Base-by-base conservation (phyloP, 2,797 vertebrate genomes). In the Anguilla pacifica region DNA sequence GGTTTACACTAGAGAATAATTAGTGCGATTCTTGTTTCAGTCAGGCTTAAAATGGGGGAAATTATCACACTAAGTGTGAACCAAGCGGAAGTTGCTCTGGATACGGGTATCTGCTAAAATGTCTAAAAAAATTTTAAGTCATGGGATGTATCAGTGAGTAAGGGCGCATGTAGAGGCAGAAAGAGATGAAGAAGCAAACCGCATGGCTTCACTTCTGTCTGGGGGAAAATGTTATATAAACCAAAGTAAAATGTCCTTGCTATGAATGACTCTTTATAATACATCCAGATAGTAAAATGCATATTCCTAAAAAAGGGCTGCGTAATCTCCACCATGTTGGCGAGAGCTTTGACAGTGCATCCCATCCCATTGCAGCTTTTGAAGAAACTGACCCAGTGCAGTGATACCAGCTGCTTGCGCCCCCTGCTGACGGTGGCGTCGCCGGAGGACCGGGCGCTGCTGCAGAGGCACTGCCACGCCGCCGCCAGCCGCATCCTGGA, bases 401-500 rank as follows among this genome's bases (percentile, higher is more conserved):
- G 97, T 0, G 96, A 98, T 25, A 98, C 97, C 0, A 97, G 97
- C 93, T 98, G 97, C 92, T 95, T 99, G 84, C 93, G 95, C 87
- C 93, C 96, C 53, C 93, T 98, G 90, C 91, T 98, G 93, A 96
- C 95, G 0, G 89, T 98, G 89, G 97, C 97, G 28, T 92, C 91
- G 82, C 94, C 88, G 0, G 96, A 96, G 88, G 98, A 99, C 90
- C 87, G 95, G n/a, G 90, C 89, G 4, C 90, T 98, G 90, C 93
- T 99, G 91, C 96, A 94, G 89, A 91, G 74, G 4, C 97, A 98
- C 92, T 98, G 98, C 91, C 97, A 96, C 55, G 28, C 93, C 0
- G 95, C 93, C 51, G 97, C 98, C 0, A 93, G 97, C 91, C 94
- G 95, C 87, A 95, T 98, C 93, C 91, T 99, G 82, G 93, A 94